These are phyloP conservation scores for Corythaeola cristata DNA, from an alignment of 2,113 vertebrate genomes.

Conservation along the genomic window DNA sequence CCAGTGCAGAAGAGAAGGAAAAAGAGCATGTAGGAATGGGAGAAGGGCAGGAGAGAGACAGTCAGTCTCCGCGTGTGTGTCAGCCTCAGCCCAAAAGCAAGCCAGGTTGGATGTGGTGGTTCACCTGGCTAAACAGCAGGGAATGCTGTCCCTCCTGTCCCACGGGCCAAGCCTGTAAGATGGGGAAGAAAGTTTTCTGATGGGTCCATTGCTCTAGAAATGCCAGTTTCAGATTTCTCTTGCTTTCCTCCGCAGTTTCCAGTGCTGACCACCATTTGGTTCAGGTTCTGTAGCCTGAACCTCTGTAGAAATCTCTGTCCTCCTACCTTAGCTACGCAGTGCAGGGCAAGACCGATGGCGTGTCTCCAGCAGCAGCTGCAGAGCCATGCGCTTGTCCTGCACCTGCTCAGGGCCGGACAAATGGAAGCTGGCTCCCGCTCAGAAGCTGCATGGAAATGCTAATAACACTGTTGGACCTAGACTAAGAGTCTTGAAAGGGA, in stretches of 20 bases:
- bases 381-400: rapidly evolving
- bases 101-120: rapidly evolving
- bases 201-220: background rate
- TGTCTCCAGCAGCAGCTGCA: background rate
- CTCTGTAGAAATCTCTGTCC: rapidly evolving
- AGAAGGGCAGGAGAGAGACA: background rate
- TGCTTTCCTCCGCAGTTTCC: background rate
- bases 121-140: background rate
- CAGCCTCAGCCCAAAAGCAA: background rate
- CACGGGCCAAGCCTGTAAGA: background rate
- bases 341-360: rapidly evolving
- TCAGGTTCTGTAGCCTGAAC: background rate
- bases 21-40: background rate
- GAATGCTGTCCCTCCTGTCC: background rate
- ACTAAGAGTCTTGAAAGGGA: background rate
- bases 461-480: no score
- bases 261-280: rapidly evolving
- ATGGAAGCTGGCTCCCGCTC: background rate
- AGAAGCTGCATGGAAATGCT: background rate
- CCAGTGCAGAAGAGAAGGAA: background rate
- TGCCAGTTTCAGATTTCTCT: background rate
- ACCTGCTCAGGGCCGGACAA: rapidly evolving
- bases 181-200: background rate
- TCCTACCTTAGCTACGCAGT: background rate
- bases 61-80: rapidly evolving